Evolutionary conservation across 2,113 vertebrate genomes (phyloP).

Genomic region (Beaufortia kweichowensis): DNA sequence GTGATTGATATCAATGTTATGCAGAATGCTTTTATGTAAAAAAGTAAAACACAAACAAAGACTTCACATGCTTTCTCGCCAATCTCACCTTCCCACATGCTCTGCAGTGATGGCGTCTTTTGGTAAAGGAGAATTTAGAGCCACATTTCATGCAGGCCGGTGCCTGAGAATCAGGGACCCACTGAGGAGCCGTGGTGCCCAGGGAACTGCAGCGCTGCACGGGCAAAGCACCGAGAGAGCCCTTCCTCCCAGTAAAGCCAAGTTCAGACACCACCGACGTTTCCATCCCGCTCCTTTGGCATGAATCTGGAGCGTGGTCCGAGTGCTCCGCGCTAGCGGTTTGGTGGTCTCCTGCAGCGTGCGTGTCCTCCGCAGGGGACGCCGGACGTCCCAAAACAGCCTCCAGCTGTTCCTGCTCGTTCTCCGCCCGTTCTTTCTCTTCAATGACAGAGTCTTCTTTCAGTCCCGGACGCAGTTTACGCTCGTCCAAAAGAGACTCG

Average conservation of each 20-base stretch:
- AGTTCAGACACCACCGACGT: conserved; percentile 69
- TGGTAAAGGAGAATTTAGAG: conserved; percentile 94
- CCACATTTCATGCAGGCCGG: conserved; percentile 98
- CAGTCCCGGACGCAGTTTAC: conserved; percentile 69
- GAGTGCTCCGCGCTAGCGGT: not conserved
- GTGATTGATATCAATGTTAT: too few species aligned
- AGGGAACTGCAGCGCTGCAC: conserved; percentile 83
- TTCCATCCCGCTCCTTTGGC: conserved; percentile 51
- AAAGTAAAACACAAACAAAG: too few species aligned
- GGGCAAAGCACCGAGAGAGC: conserved; percentile 74
- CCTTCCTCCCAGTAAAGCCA: conserved; percentile 73
- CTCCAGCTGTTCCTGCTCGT: conserved; percentile 85
- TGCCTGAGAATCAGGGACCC: conserved; percentile 95
- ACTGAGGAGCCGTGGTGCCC: conserved; percentile 91
- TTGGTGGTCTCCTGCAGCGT: conserved; percentile 63
- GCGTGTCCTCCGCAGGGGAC: conserved; percentile 72
- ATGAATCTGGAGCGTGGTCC: conserved; percentile 5
- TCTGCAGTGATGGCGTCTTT: conserved; percentile 95
- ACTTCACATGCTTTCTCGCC: too few species aligned
- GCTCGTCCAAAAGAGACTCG: conserved; percentile 56
- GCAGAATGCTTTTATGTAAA: too few species aligned
- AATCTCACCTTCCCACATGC: conserved; percentile 94
- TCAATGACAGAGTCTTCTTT: conserved; percentile 98
- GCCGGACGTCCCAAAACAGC: conserved; percentile 45
- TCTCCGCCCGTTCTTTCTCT: conserved; percentile 96